Base-by-base conservation (phyloP, 37 sponge, comb jelly and placozoan species). In the Oopsacas minuta region DNA sequence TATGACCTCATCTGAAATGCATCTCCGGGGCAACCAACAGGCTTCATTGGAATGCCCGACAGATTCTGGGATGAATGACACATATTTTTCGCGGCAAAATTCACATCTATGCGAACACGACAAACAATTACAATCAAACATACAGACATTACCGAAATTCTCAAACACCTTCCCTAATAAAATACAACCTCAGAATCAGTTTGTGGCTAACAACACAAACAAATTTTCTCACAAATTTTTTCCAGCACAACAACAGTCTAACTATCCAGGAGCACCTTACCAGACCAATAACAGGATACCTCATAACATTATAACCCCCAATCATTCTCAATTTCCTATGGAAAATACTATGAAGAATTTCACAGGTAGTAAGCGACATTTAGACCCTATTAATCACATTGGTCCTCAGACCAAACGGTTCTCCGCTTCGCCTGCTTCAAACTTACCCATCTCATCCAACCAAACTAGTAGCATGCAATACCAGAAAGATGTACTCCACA, bases 1-100 rank as follows among this genome's bases (percentile, higher is more conserved):
- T 34, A n/a, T 61, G 75, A 61, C 75, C 32, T 61, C 75, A 61
- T 61, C 75, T 5, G 75, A 61, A 3, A 61, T 61, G 75, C 75
- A 61, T n/a, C 75, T 61, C 5, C 7, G 75, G 20, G 75, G 75
- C 30, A 61, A 61, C 75, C 75, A 61, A 12, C 75, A 61, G 75
- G 75, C 75, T 12, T 61, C 75, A 25, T 5, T 61, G 75, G 75
- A 61, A 61, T 61, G 75, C 22, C 7, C 75, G 28, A 10, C 75
- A 25, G 22, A 61, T n/a, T 61, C 75, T 3, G 22, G 32, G 28
- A 61, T n/a, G 75, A 61, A n/a, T 61, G 75, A 61, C 28, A 34
- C 30, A 12, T 61, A 61, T 61, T 12, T 12, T 61, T n/a, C 20
- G 75, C 75, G 75, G 7, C 75, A 61, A 3, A 61, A 61, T 12